A percentile compares a stretch with the other conserved stretches of the same genome.
phyloP scores from a whole-genome alignment of 2,797 vertebrate genomes.

The Trachurus trachurus region DNA sequence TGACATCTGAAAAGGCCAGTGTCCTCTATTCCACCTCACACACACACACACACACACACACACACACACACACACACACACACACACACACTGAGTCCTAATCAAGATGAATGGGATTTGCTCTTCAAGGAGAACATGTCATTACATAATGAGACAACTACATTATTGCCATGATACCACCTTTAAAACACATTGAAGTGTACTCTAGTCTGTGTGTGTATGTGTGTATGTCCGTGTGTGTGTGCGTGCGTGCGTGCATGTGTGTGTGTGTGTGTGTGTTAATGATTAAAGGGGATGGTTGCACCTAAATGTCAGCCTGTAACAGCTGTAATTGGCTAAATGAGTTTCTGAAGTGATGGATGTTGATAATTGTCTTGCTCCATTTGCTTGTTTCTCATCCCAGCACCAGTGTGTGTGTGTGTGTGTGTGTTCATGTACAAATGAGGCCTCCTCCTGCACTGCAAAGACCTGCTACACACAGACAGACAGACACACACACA shows the following conservation, averaged over 20 bases:
- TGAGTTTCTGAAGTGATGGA: constrained; percentile 80
- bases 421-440: constrained; percentile 34
- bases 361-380: constrained; percentile 76
- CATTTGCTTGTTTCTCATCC: constrained; percentile 63
- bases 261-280: constrained; percentile 1
- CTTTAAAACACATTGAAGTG: constrained; percentile 33
- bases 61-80: constrained; percentile 9
- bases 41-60: constrained; percentile 7
- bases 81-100: constrained; percentile 24
- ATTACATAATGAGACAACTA: constrained; percentile 59
- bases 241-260: constrained; percentile 1
- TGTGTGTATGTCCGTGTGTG: background rate
- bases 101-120: constrained; percentile 69
- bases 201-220: background rate
- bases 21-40: constrained; percentile 60
- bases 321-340: constrained; percentile 77
- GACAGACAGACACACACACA: background rate
- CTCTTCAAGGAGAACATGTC: constrained; percentile 51
- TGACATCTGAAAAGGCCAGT: constrained; percentile 49
- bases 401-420: constrained; percentile 1
- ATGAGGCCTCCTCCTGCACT: constrained; percentile 17
- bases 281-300: constrained; percentile 60
- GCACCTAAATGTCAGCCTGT: constrained; percentile 67
- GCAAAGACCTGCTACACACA: constrained; percentile 20
- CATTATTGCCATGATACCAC: constrained; percentile 57